phyloP scores from a whole-genome alignment of 2,888 invertebrate genomes.

The Cabera pusaria region DNA sequence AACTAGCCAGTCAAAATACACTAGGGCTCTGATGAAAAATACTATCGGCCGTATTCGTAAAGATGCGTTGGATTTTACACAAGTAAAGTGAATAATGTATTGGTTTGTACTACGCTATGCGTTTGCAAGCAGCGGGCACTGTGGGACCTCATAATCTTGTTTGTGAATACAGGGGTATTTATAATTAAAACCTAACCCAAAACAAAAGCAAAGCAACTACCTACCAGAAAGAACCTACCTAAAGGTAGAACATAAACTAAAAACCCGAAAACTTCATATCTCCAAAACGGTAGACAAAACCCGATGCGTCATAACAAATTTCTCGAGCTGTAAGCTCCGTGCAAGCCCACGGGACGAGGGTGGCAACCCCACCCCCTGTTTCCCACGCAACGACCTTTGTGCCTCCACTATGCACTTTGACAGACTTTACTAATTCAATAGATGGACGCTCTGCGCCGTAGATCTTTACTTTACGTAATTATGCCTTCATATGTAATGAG shows the following conservation, averaged over 20 bases:
- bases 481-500: conserved; percentile 27
- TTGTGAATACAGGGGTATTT: no score
- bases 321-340: conserved; percentile 71
- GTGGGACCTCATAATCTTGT: no score
- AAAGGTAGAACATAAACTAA: conserved; percentile 3
- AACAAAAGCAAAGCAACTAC: conserved; percentile 9
- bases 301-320: conserved; percentile 81
- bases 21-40: no score
- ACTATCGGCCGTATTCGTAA: no score
- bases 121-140: no score
- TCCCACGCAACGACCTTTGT: conserved; percentile 83
- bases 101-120: no score
- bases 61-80: no score
- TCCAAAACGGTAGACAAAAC: conserved; percentile 61
- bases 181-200: no score
- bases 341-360: conserved; percentile 55
- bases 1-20: no score
- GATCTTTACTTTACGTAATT: conserved; percentile 61
- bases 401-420: conserved; percentile 81
- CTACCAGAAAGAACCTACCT: background rate
- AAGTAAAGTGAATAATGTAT: no score
- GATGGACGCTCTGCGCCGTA: conserved; percentile 68
- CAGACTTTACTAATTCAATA: conserved; percentile 83
- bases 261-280: conserved; percentile 27
- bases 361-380: conserved; percentile 48